Evolutionary conservation across 2,888 invertebrate genomes (phyloP).

Genomic region (Vannuccia rotundouncinata): DNA sequence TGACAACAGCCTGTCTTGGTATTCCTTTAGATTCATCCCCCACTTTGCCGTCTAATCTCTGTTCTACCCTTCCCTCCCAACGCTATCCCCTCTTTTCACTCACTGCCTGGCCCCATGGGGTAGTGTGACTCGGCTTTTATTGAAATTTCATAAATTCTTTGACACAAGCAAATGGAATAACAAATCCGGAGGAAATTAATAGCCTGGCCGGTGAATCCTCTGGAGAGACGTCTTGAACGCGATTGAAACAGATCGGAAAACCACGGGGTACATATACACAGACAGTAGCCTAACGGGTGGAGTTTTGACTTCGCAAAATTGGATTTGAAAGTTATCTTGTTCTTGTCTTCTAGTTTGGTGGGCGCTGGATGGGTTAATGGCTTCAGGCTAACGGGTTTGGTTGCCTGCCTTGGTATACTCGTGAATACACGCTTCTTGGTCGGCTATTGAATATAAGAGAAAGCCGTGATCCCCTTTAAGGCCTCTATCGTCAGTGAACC

Average conservation of each 20-base stretch:
- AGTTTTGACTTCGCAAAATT: constrained; percentile 1
- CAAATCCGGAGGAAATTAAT: constrained; percentile 25
- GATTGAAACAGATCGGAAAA: not conserved
- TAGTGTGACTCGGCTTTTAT: constrained; percentile 10
- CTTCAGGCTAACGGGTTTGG: not conserved
- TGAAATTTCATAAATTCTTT: constrained; percentile 34
- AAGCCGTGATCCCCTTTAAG: not conserved
- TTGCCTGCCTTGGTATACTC: not conserved
- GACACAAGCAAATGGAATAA: constrained; percentile 34
- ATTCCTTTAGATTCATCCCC: not conserved
- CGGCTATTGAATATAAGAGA: not conserved
- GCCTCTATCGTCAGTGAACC: constrained; percentile 11
- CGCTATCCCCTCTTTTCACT: not conserved
- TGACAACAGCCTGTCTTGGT: constrained; percentile 18
- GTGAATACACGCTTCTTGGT: not conserved
- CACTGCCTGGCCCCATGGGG: not conserved
- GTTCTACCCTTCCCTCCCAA: not conserved
- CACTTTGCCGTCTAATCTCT: not conserved
- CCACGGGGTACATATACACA: not conserved
- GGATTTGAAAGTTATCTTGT: not conserved
- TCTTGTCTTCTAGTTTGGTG: not conserved
- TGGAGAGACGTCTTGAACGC: not conserved
- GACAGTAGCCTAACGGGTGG: not conserved
- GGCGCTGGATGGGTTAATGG: not conserved
- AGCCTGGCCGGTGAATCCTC: constrained; percentile 18